Evolutionary conservation across 2,113 vertebrate genomes (phyloP), one percentile per base, ranked within the genome.

Genomic region (Clinocottus analis): DNA sequence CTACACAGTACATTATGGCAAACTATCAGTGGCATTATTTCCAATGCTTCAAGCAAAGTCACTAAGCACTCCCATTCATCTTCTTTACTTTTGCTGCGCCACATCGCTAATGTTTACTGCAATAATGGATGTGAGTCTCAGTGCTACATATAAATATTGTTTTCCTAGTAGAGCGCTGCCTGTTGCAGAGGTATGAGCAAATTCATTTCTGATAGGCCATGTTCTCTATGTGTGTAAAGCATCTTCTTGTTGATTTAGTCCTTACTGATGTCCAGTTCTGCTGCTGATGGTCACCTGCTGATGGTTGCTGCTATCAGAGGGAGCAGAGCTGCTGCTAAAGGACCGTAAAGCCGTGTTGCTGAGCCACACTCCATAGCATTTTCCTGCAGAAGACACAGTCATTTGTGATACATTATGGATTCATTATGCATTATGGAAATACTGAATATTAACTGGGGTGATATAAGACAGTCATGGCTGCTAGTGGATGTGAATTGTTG

Each of bases 351-450:
- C 65, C 93, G 86, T 14, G 90, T 87, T 0, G 95, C 97, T 39
- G 95, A 96, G 6, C 97, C 98, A 72, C 97, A 99, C 85, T 99
- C 97, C 94, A 97, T 96, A 16, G 98, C 97, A 55, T 99, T 99
- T 91, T 99, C 97, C 97, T 99, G 79, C 29, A 74, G 27, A 58
- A 41, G 69, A 92, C 78, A 76, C 41, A 79, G 17, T 14, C 5
- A 11, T 35, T 59, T 66, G 37, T 80, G 2, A 62, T 16, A 55
- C 12, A 67, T 17, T n/a, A 17, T 47, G 12, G 13, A 74, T n/a
- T n/a, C n/a, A n/a, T n/a, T n/a, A 62, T 16, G 45, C 12, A 67
- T 17, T n/a, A 17, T 47, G 12, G 13, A 74, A 14, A 31, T 29
- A 29, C 23, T 17, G 23, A 39, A 75, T 31, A 35, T 68, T 35